phyloP scores from a whole-genome alignment of 2,113 vertebrate genomes.

The Tor tambroides region DNA sequence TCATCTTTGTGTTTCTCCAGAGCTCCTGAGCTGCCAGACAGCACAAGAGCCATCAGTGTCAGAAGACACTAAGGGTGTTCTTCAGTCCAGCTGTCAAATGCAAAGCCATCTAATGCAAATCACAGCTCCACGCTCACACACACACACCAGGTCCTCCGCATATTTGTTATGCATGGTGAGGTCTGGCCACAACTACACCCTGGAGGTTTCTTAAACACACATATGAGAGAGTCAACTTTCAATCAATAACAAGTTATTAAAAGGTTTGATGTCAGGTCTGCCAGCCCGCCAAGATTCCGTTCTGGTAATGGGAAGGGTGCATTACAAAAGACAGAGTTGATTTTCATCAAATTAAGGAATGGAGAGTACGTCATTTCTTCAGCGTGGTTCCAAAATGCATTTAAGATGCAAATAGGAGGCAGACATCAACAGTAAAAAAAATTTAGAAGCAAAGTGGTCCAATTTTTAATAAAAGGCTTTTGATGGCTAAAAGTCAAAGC shows the following conservation, averaged over 20 bases:
- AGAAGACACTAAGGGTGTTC: constrained; percentile 42
- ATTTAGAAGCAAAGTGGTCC: constrained; percentile 11
- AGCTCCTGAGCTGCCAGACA: constrained; percentile 24
- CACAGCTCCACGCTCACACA: background rate
- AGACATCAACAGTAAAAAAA: constrained; percentile 22
- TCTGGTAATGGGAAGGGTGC: constrained; percentile 21
- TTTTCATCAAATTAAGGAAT: constrained; percentile 48
- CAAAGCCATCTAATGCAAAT: constrained; percentile 33
- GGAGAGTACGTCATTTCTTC: constrained; percentile 28
- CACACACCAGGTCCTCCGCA: background rate
- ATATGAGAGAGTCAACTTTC: constrained; percentile 41
- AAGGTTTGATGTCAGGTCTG: constrained; percentile 46
- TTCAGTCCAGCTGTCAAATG: constrained; percentile 42
- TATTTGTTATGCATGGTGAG: constrained; percentile 25
- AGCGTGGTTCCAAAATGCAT: constrained; percentile 34
- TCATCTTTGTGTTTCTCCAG: constrained; percentile 35
- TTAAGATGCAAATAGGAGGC: constrained; percentile 34
- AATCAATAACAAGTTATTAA: constrained; percentile 45
- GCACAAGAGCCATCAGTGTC: constrained; percentile 30
- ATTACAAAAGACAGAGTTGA: constrained; percentile 48
- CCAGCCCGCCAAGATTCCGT: constrained; percentile 48
- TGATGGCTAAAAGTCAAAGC: constrained; percentile 3
- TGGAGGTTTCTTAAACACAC: constrained; percentile 18
- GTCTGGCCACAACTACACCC: constrained; percentile 1
- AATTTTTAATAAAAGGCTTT: constrained; percentile 22